Conservation (phyloP, 2,888 invertebrate species). For the Acleris emargana region DNA sequence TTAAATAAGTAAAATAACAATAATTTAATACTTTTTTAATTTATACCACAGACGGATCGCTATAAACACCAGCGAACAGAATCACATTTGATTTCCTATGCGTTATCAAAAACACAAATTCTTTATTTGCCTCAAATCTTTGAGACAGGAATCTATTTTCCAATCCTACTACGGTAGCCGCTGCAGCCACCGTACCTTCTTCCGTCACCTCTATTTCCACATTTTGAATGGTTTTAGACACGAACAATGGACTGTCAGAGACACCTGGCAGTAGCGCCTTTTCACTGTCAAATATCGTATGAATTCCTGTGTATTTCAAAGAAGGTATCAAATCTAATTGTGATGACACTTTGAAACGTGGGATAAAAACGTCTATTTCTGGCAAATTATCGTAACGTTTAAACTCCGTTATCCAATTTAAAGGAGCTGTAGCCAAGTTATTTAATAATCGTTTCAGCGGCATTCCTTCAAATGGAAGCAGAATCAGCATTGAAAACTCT, state of each 20-base stretch:
- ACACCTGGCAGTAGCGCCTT: slow-evolving; percentile 85
- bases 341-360: slow-evolving; percentile 83
- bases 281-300: slow-evolving; percentile 84
- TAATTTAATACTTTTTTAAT: slow-evolving; percentile 20
- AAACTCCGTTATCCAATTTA: slow-evolving; percentile 79
- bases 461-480: slow-evolving; percentile 85
- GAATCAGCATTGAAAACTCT: slow-evolving; percentile 85
- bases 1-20: slow-evolving; percentile 18
- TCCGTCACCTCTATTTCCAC: slow-evolving; percentile 89
- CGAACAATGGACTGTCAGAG: slow-evolving; percentile 79
- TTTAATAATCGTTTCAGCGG: slow-evolving; percentile 75
- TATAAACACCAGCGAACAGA: slow-evolving; percentile 85
- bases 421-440: slow-evolving; percentile 73
- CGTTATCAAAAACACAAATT: slow-evolving; percentile 86
- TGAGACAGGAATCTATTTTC: slow-evolving; percentile 76
- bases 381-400: slow-evolving; percentile 66
- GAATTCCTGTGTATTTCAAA: slow-evolving; percentile 84
- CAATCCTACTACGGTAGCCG: slow-evolving; percentile 80
- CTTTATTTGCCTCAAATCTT: slow-evolving; percentile 85
- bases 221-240: slow-evolving; percentile 86
- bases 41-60: slow-evolving; percentile 57
- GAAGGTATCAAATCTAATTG: slow-evolving; percentile 70
- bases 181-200: slow-evolving; percentile 88
- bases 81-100: slow-evolving; percentile 85
- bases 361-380: slow-evolving; percentile 84